Evolutionary conservation across 23 tunicate genomes (phyloP).

Genomic region (Aplidium turbinatum): DNA sequence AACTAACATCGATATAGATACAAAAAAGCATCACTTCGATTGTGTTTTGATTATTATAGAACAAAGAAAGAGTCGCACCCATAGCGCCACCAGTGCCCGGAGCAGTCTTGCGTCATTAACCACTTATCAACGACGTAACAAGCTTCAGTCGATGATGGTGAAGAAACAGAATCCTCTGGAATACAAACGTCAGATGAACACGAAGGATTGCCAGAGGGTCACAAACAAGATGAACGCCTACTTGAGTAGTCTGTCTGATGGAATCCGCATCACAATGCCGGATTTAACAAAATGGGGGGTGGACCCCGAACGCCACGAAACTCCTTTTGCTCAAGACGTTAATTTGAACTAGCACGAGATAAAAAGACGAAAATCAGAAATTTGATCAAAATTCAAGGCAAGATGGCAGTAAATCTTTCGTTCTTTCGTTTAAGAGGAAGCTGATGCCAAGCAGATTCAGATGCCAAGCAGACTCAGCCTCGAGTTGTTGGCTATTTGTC

Average conservation of each 20-base stretch:
- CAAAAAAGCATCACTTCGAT: background rate
- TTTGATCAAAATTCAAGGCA: too few species aligned
- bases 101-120: constrained; percentile 71
- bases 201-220: constrained; percentile 48
- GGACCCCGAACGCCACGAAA: constrained; percentile 49
- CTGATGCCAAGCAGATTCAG: too few species aligned
- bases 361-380: too few species aligned
- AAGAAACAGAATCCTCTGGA: constrained; percentile 68
- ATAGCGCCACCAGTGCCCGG: constrained; percentile 69
- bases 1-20: too few species aligned
- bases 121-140: constrained; percentile 62
- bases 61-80: constrained; percentile 27
- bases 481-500: too few species aligned
- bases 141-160: constrained; percentile 61
- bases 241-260: constrained; percentile 39
- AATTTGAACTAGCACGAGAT: constrained; percentile 28
- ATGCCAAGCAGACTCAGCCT: too few species aligned
- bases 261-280: constrained; percentile 66
- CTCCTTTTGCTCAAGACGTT: constrained; percentile 73
- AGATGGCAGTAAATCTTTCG: too few species aligned
- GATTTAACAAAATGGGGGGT: constrained; percentile 48
- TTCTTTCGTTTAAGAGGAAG: too few species aligned
- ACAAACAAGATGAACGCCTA: constrained; percentile 47
- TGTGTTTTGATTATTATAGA: constrained; percentile 13
- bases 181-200: constrained; percentile 42